phyloP scores from a whole-genome alignment of 2,888 invertebrate genomes.

The Mamestra brassicae region DNA sequence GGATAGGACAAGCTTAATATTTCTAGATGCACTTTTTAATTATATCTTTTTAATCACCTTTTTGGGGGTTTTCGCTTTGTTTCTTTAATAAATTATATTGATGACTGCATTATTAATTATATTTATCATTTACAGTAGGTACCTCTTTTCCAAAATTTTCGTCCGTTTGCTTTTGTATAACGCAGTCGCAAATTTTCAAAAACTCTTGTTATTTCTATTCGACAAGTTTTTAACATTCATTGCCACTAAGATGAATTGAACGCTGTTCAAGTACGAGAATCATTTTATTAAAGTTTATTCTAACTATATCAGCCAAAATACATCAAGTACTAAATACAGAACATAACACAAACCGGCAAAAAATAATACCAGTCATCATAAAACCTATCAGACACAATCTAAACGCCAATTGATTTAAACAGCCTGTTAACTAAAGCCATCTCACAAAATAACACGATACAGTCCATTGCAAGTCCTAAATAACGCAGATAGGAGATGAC shows the following conservation, averaged over 20 bases:
- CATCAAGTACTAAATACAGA: not conserved
- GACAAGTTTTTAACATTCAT: no score
- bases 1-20: not conserved
- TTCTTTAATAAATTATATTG: not conserved
- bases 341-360: not conserved
- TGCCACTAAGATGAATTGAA: no score
- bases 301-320: not conserved
- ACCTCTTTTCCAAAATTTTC: no score
- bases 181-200: no score
- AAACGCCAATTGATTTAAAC: conserved; percentile 50
- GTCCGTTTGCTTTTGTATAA: no score
- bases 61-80: not conserved
- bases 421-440: conserved; percentile 31
- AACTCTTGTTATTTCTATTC: no score
- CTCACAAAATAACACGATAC: conserved; percentile 33
- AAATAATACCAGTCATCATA: conserved; percentile 13
- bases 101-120: not conserved
- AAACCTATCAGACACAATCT: conserved; percentile 37
- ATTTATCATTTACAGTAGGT: not conserved
- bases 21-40: not conserved
- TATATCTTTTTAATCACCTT: not conserved
- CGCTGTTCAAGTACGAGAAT: no score
- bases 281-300: not conserved
- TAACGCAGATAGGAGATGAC: conserved; percentile 49
- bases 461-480: conserved; percentile 41